Percentiles rank a stretch among this genome's conserved stretches.
Evolutionary conservation across 2,888 invertebrate species (phyloP).

Genomic region (Polydrusus pterygomalis): DNA sequence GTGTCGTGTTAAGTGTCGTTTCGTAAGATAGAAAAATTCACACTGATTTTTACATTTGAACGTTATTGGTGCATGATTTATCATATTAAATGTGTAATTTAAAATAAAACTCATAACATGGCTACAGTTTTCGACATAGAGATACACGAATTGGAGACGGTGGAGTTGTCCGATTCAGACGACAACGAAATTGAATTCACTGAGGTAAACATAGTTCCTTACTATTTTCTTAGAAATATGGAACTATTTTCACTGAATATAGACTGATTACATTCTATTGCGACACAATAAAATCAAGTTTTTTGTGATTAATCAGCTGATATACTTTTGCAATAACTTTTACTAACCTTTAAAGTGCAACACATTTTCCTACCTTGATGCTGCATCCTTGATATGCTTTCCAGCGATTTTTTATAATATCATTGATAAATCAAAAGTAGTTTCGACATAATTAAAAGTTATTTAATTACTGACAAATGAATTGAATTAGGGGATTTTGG

Average conservation of each 20-base stretch:
- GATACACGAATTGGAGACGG: conserved; percentile 81
- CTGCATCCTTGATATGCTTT: conserved; percentile 51
- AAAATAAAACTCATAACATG: conserved; percentile 72
- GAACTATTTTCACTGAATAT: conserved; percentile 8
- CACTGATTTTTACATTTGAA: conserved; percentile 45
- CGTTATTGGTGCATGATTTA: conserved; percentile 19
- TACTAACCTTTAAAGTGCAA: not conserved
- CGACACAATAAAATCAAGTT: not conserved
- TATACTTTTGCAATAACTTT: not conserved
- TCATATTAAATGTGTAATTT: conserved; percentile 37
- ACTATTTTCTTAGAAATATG: not conserved
- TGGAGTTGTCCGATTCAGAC: conserved; percentile 83
- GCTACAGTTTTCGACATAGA: conserved; percentile 95
- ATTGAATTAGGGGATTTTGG: conserved; percentile 1
- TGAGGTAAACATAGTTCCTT: conserved; percentile 78
- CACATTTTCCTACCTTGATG: conserved; percentile 32
- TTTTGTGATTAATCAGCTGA: not conserved
- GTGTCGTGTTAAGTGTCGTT: conserved; percentile 59
- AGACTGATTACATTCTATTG: not conserved
- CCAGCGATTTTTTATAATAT: conserved; percentile 39
- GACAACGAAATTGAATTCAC: conserved; percentile 91
- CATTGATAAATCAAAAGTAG: conserved; percentile 45
- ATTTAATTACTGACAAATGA: not conserved
- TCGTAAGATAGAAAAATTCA: conserved; percentile 56
- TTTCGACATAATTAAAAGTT: conserved; percentile 32